Base-by-base conservation (phyloP, 2,113 vertebrate species). In the Misgurnus anguillicaudatus region DNA sequence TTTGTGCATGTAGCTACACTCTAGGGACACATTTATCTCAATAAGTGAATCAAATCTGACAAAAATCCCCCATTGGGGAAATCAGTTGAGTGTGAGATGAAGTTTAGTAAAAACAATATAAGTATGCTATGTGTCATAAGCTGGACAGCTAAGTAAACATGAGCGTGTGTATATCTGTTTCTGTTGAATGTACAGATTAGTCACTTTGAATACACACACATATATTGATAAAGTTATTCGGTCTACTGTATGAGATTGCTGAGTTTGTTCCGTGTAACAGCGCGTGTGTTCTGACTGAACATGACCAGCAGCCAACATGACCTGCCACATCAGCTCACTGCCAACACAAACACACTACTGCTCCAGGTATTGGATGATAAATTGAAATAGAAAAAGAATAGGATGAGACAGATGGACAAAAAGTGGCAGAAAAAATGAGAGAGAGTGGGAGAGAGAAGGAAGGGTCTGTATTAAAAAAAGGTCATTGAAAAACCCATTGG, bases 271-370 rank as follows among this genome's bases (percentile, higher is more conserved):
- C 39, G 53, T 75, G 47, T 45, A 71, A 66, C 48, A 9, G 21
- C 38, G 67, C 60, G 79, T 66, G 41, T 66, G 75, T 78, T 82
- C 64, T 79, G 63, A 75, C 45, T 78, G 69, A 82, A 74, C 13
- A 70, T 79, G 64, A 79, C 31, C 58, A 75, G 45, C 69, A 73
- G 75, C 68, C 53, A 73, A 48, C 17, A 21, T 72, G 67, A 72
- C 69, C 75, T 78, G 61, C 60, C 62, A 73, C 51, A 45, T 79
- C 38, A 75, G 71, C 58, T 78, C 57, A 57, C 16, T 79, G 39
- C 73, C 42, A 71, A 51, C 68, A 64, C 36, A 65, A 17, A 78
- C 31, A 13, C 24, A 82, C 36, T 41, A 42, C 68, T 66, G n/a
- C 24, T 76, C 9, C 67, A 47, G 51, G 16, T 36, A 60, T 31